phyloP scores from a whole-genome alignment of 2,797 vertebrate genomes.

The Phalloptychus januarius region DNA sequence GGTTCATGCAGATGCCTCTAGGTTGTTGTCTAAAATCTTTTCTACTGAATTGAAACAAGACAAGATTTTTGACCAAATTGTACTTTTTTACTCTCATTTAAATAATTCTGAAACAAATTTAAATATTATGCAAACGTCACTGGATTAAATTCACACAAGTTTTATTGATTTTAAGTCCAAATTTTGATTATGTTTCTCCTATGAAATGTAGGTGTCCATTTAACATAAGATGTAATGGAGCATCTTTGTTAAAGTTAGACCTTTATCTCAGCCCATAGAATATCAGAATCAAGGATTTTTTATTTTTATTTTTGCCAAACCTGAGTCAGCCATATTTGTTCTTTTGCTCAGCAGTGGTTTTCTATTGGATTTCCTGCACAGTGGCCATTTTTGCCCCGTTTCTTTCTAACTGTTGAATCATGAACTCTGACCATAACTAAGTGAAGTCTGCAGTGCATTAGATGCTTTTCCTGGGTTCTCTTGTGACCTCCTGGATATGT shows the following conservation, averaged over 20 bases:
- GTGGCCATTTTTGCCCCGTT: neutral
- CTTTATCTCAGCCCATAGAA: neutral
- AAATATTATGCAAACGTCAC: neutral
- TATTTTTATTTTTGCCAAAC: neutral
- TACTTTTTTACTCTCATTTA: neutral
- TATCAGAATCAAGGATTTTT: neutral
- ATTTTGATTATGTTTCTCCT: neutral
- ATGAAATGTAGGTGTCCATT: neutral
- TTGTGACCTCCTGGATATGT: constrained; percentile 1
- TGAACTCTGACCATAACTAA: neutral
- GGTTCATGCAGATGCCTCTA: neutral
- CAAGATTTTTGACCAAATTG: neutral
- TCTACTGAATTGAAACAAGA: neutral
- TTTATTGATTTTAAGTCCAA: neutral
- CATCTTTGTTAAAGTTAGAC: neutral
- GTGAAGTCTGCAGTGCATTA: neutral
- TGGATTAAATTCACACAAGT: neutral
- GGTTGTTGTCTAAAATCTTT: neutral
- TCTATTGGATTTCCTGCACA: neutral
- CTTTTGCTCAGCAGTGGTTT: neutral
- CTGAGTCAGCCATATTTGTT: neutral
- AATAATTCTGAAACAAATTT: neutral
- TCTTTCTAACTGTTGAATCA: neutral
- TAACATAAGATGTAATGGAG: neutral
- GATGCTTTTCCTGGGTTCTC: constrained; percentile 2